Evolutionary conservation across 2,797 vertebrate species (phyloP), one percentile per base, ranked within the genome.

Genomic region (Hippopotamyrus pictus): DNA sequence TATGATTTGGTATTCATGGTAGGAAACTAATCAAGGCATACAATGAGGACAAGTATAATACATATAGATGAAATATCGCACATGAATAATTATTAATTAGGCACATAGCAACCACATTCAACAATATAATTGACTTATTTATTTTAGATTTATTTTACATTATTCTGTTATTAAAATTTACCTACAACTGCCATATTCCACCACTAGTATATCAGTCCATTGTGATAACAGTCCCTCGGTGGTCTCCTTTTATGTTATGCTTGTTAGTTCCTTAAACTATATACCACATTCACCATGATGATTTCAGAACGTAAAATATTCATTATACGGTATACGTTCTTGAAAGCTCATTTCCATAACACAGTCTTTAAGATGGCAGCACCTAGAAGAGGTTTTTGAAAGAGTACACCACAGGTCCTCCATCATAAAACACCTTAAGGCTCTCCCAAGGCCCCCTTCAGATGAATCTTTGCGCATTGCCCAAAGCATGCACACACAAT

Each of bases 401-500:
- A 62, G 6, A 46, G 59, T 50, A 69, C 41, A 82, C 41, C 41
- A 8, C 73, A 79, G 44, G 37, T 79, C 6, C 73, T 22, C 22
- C 25, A 69, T 33, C 62, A 89, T 86, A 54, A 89, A 89, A 89
- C 83, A 53, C 57, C 11, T 17, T 25, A 11, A 22, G 48, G 62
- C 14, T 14, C 46, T 87, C 62, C 48, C 44, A 53, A 57, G 33
- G 44, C 84, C n/a, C 33, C 33, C 29, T 4, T 87, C 62, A 17
- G 12, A 89, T 73, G 59, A 44, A 89, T 86, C 82, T 62, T 76
- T 37, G 89, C 19, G 25, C 69, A 33, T 89, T 48, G 19, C 65
- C 17, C 89, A 51, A 88, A 89, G 88, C 87, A 92, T 14, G 37
- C 92, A 92, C 89, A 29, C 87, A 87, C 90, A 91, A 94, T 95